phyloP scores from a whole-genome alignment of 2,888 invertebrate genomes.

The Elegia similella region DNA sequence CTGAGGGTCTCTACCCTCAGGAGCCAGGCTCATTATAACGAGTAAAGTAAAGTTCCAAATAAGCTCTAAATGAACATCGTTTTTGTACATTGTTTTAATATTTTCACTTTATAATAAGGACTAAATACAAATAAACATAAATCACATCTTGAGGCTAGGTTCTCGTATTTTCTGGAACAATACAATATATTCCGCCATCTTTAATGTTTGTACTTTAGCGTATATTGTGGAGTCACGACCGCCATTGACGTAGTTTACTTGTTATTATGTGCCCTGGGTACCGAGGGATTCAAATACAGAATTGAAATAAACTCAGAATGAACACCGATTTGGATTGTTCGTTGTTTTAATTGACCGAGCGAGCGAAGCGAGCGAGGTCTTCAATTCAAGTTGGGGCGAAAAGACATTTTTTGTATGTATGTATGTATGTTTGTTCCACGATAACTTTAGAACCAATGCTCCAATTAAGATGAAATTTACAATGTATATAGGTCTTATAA shows the following conservation, averaged over 20 bases:
- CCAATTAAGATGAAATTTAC: too few species aligned
- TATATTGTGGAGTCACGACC: conserved; percentile 11
- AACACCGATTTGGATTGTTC: background rate
- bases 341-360: background rate
- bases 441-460: too few species aligned
- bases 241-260: conserved; percentile 26
- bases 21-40: too few species aligned
- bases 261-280: background rate
- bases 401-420: too few species aligned
- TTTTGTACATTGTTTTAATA: background rate
- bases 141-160: background rate
- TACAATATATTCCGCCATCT: conserved; percentile 1
- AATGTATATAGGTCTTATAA: too few species aligned
- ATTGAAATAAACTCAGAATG: background rate
- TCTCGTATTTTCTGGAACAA: background rate
- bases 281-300: too few species aligned
- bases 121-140: background rate
- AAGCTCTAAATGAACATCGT: background rate
- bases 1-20: too few species aligned
- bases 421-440: too few species aligned
- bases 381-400: too few species aligned
- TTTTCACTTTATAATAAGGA: too few species aligned
- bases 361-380: too few species aligned
- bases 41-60: too few species aligned
- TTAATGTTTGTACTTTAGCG: background rate